Evolutionary conservation across 2,113 vertebrate species (phyloP), one percentile per base, ranked within the genome.

Genomic region (Ia io): DNA sequence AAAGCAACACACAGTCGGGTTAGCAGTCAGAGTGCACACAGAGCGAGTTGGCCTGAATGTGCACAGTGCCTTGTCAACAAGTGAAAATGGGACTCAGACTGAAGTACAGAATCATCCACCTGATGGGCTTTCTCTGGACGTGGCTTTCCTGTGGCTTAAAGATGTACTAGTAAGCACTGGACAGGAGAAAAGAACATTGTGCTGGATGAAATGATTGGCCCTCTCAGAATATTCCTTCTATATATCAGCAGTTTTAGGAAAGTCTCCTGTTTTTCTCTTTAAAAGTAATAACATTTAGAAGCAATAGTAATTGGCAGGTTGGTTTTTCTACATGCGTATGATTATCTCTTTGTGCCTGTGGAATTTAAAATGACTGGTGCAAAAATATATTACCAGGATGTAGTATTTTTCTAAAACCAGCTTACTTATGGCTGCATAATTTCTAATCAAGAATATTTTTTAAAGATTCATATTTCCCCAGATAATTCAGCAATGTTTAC

Each of bases 361-460:
- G 89, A 86, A 88, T 78, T 91, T 82, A 76, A 95, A 93, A 77
- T 59, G 93, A 70, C 35, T 83, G 74, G 12, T 74, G 61, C 8
- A 84, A 77, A 80, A 80, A 35, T 44, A 35, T 37, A 59, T 51
- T 84, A n/a, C 22, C 3, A 42, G 32, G 6, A 47, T 35, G 7
- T 67, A 44, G 30, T 80, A 22, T 90, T 92, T 96, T 92, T 63
- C 8, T 71, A 93, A 47, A 65, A 83, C 84, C 44, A 51, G 30
- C 23, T 95, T 97, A 92, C 78, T 95, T 92, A 89, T 91, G 89
- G 67, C 73, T 89, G 94, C 70, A 49, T 88, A 93, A 90, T 95
- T 96, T 94, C 83, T 95, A 84, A 90, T 93, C 61, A 92, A 83
- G 74, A 71, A 2, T 79, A 7, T 73, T 90, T 95, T 82, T 73